Evolutionary conservation across 2,888 invertebrate genomes (phyloP).

Genomic region (Meghimatium bilineatum): DNA sequence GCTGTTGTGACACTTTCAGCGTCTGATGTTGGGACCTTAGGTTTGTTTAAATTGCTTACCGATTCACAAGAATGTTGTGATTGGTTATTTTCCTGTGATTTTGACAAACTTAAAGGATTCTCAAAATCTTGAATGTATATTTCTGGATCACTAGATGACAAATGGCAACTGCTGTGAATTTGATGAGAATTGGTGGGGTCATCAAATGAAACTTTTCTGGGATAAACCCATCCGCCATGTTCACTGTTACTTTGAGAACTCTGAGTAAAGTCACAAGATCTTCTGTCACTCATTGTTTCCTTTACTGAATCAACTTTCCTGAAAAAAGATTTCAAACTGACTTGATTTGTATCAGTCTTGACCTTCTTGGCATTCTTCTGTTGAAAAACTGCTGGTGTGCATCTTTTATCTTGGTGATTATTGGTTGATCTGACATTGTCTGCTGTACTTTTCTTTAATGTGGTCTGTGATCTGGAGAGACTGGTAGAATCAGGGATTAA

Average conservation of each 20-base stretch:
- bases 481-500: not conserved
- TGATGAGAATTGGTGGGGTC: not conserved
- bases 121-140: not conserved
- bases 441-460: slow-evolving; percentile 6
- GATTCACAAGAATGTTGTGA: not conserved
- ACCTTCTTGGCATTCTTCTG: slow-evolving; percentile 49
- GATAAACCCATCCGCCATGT: too few species aligned
- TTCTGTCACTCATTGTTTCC: not conserved
- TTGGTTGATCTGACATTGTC: not conserved
- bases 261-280: not conserved
- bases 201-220: not conserved
- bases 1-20: not conserved
- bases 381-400: not conserved
- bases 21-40: not conserved
- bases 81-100: not conserved
- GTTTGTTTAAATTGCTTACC: not conserved
- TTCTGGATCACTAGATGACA: not conserved
- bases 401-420: not conserved
- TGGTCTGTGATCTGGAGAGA: not conserved
- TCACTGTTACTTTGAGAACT: too few species aligned
- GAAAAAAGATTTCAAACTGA: slow-evolving; percentile 49
- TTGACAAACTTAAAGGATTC: not conserved
- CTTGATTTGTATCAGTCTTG: slow-evolving; percentile 47
- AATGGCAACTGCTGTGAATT: not conserved
- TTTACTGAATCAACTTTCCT: slow-evolving; percentile 2